Conservation (phyloP, 2,888 invertebrate genomes). For the Aleiodes leptofemur region DNA sequence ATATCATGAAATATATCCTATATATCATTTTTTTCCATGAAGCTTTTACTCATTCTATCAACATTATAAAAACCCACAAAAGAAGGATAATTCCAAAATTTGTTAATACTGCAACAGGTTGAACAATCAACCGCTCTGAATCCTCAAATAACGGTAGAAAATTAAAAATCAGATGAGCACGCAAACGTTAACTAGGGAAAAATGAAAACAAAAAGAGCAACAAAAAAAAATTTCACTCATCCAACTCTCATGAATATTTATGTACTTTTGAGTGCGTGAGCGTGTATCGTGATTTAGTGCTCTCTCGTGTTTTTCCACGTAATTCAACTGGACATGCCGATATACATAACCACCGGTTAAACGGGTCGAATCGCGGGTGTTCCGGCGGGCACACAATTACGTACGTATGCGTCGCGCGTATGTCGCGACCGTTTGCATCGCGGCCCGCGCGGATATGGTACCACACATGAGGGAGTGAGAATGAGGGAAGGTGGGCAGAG, state of each 20-base stretch:
- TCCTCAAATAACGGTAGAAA: constrained; percentile 1
- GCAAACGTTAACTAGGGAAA: neutral
- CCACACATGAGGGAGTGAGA: constrained; percentile 43
- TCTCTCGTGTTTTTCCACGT: constrained; percentile 38
- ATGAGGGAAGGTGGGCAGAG: constrained; percentile 24
- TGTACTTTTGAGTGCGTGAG: constrained; percentile 23
- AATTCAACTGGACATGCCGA: constrained; percentile 45
- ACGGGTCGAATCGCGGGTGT: constrained; percentile 44
- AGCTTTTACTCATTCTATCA: neutral
- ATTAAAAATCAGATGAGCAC: constrained; percentile 8
- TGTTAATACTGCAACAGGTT: constrained; percentile 27
- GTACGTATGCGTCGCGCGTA: constrained; percentile 64
- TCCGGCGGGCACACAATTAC: constrained; percentile 67
- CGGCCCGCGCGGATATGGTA: constrained; percentile 42
- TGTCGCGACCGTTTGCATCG: constrained; percentile 58
- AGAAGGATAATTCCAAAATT: neutral
- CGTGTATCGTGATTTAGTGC: constrained; percentile 36
- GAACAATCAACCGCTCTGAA: neutral
- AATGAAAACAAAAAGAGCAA: neutral
- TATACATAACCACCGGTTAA: constrained; percentile 46
- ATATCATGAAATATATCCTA: too few species aligned
- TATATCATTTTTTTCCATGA: too few species aligned
- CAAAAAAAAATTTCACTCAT: neutral
- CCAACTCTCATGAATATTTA: constrained; percentile 29
- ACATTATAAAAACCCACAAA: neutral